phyloP scores from a whole-genome alignment of 1,140 invertebrate species.

The Metopolophium dirhodum region DNA sequence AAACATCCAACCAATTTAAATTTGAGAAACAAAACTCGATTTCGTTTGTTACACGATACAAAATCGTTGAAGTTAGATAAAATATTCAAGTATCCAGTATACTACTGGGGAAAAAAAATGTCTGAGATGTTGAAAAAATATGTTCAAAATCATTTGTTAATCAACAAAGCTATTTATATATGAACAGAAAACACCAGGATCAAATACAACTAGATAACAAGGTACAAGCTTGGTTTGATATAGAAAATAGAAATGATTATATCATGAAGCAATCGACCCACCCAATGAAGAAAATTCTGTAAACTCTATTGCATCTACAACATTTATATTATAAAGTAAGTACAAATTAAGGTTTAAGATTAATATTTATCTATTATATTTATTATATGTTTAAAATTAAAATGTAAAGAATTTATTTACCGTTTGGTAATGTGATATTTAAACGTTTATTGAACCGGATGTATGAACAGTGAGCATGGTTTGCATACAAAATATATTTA shows the following conservation, averaged over 20 bases:
- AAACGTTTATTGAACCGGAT: constrained; percentile 33
- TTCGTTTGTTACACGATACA: not conserved
- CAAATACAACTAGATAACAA: not conserved
- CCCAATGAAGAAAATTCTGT: not conserved
- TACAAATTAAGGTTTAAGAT: not conserved
- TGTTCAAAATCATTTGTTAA: not conserved
- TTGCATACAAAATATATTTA: constrained; percentile 26
- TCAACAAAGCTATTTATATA: not conserved
- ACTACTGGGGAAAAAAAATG: not conserved
- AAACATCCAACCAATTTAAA: not conserved
- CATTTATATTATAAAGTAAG: not conserved
- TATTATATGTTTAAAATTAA: not conserved
- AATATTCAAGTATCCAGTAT: not conserved
- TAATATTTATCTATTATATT: not conserved
- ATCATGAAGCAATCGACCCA: not conserved
- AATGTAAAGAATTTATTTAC: not conserved
- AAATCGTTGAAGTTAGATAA: not conserved
- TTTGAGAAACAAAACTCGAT: not conserved
- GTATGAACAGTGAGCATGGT: not conserved
- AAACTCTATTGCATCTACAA: not conserved
- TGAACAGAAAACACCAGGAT: not conserved
- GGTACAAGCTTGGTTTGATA: not conserved
- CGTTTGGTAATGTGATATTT: not conserved
- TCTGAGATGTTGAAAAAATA: not conserved
- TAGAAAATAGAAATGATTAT: not conserved